A percentile compares a stretch with the other conserved stretches of the same genome.
Conservation (phyloP, 2,888 invertebrate genomes). For the Heterodera filipjevi region DNA sequence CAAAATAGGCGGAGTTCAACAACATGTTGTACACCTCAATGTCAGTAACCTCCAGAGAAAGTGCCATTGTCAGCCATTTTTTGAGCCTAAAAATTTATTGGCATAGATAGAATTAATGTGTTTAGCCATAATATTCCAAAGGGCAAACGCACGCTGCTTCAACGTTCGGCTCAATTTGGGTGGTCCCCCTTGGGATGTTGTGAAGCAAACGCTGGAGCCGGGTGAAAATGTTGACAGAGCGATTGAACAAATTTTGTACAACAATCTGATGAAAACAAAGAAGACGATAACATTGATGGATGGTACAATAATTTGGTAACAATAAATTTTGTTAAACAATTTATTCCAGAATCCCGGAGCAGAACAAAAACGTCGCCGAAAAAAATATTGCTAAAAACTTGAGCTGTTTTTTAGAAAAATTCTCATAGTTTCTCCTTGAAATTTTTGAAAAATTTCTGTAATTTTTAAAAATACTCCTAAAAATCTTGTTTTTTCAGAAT, state of each 20-base stretch:
- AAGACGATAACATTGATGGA: no score
- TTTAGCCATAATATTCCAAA: conserved; percentile 15
- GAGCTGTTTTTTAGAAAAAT: no score
- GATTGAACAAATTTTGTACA: conserved; percentile 36
- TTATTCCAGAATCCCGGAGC: no score
- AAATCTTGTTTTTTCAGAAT: no score
- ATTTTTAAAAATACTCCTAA: no score
- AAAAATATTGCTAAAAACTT: no score
- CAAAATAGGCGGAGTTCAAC: conserved; percentile 35
- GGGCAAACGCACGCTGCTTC: background rate
- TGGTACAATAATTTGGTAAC: background rate
- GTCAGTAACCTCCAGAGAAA: conserved; percentile 38
- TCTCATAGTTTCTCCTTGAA: no score
- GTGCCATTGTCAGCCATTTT: conserved; percentile 33
- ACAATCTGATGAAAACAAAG: conserved; percentile 24
- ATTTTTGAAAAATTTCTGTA: no score
- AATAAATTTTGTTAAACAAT: no score
- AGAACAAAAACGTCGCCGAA: no score
- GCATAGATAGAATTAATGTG: background rate
- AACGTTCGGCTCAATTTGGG: conserved; percentile 4
- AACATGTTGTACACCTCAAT: conserved; percentile 32
- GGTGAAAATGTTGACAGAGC: conserved; percentile 24
- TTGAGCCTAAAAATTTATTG: conserved; percentile 17
- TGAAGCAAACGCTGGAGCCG: conserved; percentile 27
- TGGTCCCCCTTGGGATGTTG: conserved; percentile 18